These are phyloP conservation scores for Oscheius sp. DNA, from an alignment of 2,888 invertebrate genomes.

Conservation along the genomic window DNA sequence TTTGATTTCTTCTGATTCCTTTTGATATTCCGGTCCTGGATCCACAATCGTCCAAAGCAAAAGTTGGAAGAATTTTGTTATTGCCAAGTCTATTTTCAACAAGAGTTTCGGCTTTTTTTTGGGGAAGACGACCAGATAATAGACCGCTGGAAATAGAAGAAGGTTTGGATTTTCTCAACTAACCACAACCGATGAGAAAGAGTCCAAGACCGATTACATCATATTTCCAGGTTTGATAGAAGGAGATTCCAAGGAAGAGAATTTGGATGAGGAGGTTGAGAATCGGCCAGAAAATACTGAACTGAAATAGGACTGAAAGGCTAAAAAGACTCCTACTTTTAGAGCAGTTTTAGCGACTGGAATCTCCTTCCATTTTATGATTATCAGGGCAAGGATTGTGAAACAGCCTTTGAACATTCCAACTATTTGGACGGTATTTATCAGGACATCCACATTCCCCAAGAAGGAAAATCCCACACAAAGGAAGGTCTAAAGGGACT, in stretches of 20 bases:
- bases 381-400: conserved; percentile 36
- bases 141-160: conserved; percentile 29
- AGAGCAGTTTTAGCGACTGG: conserved; percentile 43
- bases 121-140: conserved; percentile 31
- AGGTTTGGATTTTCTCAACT: neutral
- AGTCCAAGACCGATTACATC: conserved; percentile 42
- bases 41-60: conserved; percentile 46
- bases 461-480: conserved; percentile 45
- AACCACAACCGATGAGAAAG: conserved; percentile 41
- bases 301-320: conserved; percentile 23
- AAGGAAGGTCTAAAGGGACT: conserved; percentile 38
- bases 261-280: conserved; percentile 39
- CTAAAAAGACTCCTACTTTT: conserved; percentile 3
- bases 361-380: conserved; percentile 46
- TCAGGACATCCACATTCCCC: conserved; percentile 44
- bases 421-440: conserved; percentile 43
- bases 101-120: conserved; percentile 25
- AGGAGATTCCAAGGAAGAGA: conserved; percentile 42
- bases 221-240: conserved; percentile 39
- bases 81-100: neutral
- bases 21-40: neutral
- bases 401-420: conserved; percentile 33
- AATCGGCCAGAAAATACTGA: conserved; percentile 44
- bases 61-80: conserved; percentile 40
- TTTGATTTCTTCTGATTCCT: neutral